Percentiles rank a stretch among this genome's conserved stretches.
phyloP scores from a whole-genome alignment of 92 coral and sea anemone species.

The Diadumene lineata region DNA sequence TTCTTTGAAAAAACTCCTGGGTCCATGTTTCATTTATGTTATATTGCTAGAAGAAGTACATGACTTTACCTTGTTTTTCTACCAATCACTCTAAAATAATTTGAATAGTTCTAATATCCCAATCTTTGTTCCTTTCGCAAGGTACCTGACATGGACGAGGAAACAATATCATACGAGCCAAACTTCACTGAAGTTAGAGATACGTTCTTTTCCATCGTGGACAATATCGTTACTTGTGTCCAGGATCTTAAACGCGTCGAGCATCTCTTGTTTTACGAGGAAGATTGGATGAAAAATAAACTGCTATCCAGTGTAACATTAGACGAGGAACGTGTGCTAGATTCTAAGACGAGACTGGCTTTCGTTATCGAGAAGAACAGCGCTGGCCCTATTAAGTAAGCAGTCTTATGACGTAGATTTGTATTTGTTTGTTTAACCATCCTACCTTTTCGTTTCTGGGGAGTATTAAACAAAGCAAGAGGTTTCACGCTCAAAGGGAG shows the following conservation, averaged over 20 bases:
- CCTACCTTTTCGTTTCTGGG: no score
- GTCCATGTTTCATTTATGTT: no score
- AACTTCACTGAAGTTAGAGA: constrained; percentile 62
- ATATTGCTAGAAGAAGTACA: no score
- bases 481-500: no score
- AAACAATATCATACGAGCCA: constrained; percentile 78
- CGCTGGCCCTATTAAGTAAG: constrained; percentile 88
- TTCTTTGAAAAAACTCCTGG: no score
- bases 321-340: constrained; percentile 72
- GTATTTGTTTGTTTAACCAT: no score
- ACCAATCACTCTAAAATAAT: no score
- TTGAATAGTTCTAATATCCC: neutral
- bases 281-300: constrained; percentile 74
- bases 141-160: constrained; percentile 83
- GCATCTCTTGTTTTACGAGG: constrained; percentile 84
- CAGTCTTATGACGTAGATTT: no score
- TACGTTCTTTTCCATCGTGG: constrained; percentile 63
- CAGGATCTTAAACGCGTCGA: constrained; percentile 81
- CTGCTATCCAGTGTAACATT: constrained; percentile 66
- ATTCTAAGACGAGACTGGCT: constrained; percentile 73
- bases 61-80: no score
- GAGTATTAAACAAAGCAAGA: no score
- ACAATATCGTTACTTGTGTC: constrained; percentile 75
- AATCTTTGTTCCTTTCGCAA: neutral
- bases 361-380: constrained; percentile 78